Evolutionary conservation across 53 echinoderm and acorn worm species (phyloP), one percentile per base, ranked within the genome.

Genomic region (Patiria pectinifera): DNA sequence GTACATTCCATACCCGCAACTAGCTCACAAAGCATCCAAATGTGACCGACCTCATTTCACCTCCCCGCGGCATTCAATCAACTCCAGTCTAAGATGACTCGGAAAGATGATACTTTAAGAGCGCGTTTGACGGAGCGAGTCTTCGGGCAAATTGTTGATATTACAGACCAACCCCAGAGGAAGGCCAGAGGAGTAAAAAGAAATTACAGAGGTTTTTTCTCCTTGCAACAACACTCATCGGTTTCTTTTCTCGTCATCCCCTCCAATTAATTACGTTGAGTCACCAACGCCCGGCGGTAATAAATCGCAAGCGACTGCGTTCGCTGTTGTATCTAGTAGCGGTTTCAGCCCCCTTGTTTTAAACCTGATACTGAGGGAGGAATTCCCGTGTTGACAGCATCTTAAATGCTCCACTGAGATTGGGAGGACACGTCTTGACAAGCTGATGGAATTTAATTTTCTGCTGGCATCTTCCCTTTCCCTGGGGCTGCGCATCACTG

Each of bases 261-360:
- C 43, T 89, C 45, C 47, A 88, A 89, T 89, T 89, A 89, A 78
- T 78, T 18, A 76, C 78, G 78, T 89, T 89, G 89, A 89, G 78
- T 78, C 89, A 78, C 59, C 75, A 59, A 43, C 8, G 43, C 66
- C 61, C 79, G 1, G 24, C 35, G 44, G 61, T 47, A 3, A 89
- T 89, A 43, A 89, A 89, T 79, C 43, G 43, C 76, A 3, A 59
- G 59, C n/a, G 21, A 25, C 85, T 26, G 44, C 45, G 69, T 23
- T 61, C 14, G 45, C 74, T n/a, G 19, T 53, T 53, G 53, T 53
- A 6, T 53, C 53, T 6, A 6, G 6, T 53, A 8, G 8, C 53
- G 53, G 53, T 53, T 53, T 53, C 53, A 8, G 53, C 69, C 45
- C 62, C 46, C 70, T 47, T 46, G 46, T 19, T 45, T 45, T 85